These are phyloP conservation scores for Heliothis subflexa DNA, from an alignment of 1,140 invertebrate genomes.

Conservation along the genomic window DNA sequence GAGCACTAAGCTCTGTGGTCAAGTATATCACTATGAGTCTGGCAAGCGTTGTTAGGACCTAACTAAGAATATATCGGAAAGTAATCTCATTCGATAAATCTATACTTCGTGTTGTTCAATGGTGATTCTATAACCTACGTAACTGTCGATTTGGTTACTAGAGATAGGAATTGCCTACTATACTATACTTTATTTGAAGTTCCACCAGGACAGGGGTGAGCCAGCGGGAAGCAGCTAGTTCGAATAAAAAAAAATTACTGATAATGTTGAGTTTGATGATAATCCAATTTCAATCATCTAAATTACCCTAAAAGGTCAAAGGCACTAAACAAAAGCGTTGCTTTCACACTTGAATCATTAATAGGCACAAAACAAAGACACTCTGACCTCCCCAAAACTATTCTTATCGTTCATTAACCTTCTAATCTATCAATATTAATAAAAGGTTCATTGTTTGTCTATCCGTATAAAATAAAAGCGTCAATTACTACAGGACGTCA, in stretches of 20 bases:
- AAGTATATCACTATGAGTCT: too few relatives aligned
- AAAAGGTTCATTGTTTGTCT: background rate
- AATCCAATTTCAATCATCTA: too few relatives aligned
- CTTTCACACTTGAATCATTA: background rate
- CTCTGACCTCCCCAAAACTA: too few relatives aligned
- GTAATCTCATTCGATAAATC: background rate
- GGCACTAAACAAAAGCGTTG: background rate
- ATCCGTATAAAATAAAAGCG: background rate
- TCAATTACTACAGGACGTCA: slow-evolving; percentile 28
- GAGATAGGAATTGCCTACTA: background rate
- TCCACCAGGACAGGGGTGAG: too few relatives aligned
- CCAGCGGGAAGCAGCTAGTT: too few relatives aligned
- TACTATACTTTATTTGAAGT: background rate
- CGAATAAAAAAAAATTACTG: too few relatives aligned
- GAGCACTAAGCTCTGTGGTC: too few relatives aligned
- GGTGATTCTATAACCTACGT: background rate
- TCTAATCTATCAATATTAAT: background rate
- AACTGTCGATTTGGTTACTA: too few relatives aligned
- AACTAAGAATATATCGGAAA: background rate
- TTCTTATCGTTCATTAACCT: background rate
- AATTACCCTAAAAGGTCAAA: too few relatives aligned
- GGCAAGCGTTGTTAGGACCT: too few relatives aligned
- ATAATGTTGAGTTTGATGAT: too few relatives aligned
- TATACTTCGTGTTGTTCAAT: background rate
- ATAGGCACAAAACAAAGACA: background rate